Evolutionary conservation across 2,888 invertebrate genomes (phyloP).

Genomic region (Parnassius apollo): DNA sequence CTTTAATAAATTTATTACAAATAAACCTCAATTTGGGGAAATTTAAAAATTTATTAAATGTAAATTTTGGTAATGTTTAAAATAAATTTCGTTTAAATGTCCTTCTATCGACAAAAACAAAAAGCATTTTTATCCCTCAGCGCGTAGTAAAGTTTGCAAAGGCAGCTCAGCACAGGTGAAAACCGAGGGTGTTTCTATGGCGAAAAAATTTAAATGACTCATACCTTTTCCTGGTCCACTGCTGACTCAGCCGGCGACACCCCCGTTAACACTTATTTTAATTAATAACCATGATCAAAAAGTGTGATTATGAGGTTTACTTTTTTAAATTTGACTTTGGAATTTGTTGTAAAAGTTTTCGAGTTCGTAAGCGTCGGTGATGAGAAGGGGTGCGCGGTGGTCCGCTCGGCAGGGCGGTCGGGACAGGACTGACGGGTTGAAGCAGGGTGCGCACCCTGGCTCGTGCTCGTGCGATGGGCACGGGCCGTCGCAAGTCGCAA

Average conservation of each 20-base stretch:
- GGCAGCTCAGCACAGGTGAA: conserved; percentile 45
- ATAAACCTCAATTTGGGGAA: too few species aligned
- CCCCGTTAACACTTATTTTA: conserved; percentile 49
- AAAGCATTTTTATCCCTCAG: conserved; percentile 26
- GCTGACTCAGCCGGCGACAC: conserved; percentile 73
- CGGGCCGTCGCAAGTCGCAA: conserved; percentile 46
- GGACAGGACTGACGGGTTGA: conserved; percentile 61
- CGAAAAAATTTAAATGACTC: conserved; percentile 65
- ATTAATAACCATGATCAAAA: conserved; percentile 33
- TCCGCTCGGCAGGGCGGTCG: conserved; percentile 68
- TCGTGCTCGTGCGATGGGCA: conserved; percentile 65
- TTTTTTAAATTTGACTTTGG: conserved; percentile 28
- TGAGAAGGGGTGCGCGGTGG: conserved; percentile 67
- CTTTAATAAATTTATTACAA: too few species aligned
- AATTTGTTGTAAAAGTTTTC: conserved; percentile 35
- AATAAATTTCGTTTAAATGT: not conserved
- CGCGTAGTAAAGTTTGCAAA: conserved; percentile 15
- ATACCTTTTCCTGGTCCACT: conserved; percentile 67
- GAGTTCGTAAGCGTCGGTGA: conserved; percentile 29
- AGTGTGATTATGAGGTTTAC: conserved; percentile 27
- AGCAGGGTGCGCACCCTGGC: conserved; percentile 65
- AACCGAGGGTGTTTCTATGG: conserved; percentile 74
- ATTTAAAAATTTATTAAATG: not conserved
- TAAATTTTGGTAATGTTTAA: not conserved
- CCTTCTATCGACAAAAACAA: conserved; percentile 3